A percentile compares a stretch with the other conserved stretches of the same genome.
These are phyloP conservation scores for Brachyrhaphis roseni DNA, from an alignment of 2,797 vertebrate genomes.

Conservation along the genomic window DNA sequence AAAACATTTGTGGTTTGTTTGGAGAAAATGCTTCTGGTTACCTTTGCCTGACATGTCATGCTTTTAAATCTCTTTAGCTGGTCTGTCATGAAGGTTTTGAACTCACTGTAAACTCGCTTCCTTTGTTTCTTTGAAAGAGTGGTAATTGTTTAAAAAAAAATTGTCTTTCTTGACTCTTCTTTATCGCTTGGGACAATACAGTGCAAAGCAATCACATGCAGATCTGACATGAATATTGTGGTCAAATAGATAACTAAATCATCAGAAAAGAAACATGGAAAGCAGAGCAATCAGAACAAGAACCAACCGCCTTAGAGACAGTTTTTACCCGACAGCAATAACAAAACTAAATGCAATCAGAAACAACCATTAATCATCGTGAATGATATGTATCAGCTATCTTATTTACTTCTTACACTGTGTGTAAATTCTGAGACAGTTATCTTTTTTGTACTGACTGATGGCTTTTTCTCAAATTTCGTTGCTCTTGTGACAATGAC, in stretches of 20 bases:
- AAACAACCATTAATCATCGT: no score
- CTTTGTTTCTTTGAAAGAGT: background rate
- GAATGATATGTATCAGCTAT: no score
- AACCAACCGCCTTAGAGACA: no score
- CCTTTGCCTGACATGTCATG: background rate
- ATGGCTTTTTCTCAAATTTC: no score
- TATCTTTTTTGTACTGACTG: no score
- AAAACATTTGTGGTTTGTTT: background rate
- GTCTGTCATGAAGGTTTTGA: background rate
- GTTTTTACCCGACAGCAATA: no score
- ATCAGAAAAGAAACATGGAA: background rate
- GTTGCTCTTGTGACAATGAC: no score
- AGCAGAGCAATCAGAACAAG: no score
- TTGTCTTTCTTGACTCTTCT: background rate
- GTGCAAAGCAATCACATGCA: background rate
- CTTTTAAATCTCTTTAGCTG: background rate
- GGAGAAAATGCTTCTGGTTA: background rate
- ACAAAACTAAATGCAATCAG: no score
- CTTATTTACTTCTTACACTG: no score
- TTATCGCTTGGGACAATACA: background rate
- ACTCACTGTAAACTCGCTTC: background rate
- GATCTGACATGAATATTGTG: background rate
- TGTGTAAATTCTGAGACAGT: no score
- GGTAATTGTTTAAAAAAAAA: background rate
- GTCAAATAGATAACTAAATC: background rate